Percentiles rank a stretch among this genome's conserved stretches.
Conservation (phyloP, 92 coral and sea anemone species). For the Bergia sp. region DNA sequence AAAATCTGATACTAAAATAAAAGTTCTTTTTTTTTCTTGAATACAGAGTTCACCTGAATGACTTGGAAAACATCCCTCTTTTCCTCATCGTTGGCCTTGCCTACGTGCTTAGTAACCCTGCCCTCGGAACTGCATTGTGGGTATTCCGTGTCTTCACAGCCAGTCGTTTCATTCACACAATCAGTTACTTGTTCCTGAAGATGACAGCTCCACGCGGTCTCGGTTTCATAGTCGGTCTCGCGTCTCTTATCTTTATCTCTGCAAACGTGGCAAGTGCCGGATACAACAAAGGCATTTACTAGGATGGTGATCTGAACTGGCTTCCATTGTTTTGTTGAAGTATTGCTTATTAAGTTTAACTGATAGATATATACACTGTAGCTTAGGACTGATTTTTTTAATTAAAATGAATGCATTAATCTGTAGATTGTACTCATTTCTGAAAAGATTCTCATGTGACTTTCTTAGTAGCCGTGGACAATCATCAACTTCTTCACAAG, state of each 20-base stretch:
- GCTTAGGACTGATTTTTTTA: no score
- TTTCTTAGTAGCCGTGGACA: no score
- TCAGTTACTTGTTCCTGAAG: conserved; percentile 54
- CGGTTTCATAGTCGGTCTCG: not conserved
- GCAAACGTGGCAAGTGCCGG: conserved; percentile 13
- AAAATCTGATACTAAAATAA: no score
- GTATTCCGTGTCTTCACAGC: conserved; percentile 83
- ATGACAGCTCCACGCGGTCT: conserved; percentile 32
- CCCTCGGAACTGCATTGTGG: conserved; percentile 63
- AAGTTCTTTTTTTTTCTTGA: not conserved
- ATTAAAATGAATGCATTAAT: no score
- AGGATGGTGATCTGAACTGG: no score
- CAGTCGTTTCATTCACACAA: conserved; percentile 70
- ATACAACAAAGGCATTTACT: not conserved
- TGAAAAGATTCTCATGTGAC: no score
- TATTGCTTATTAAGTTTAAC: no score
- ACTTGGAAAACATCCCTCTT: conserved; percentile 83
- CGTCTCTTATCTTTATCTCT: conserved; percentile 18
- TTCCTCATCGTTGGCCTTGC: conserved; percentile 77
- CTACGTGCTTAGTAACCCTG: conserved; percentile 65
- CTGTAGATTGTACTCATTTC: no score
- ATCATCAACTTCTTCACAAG: no score
- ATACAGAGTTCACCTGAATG: conserved; percentile 83
- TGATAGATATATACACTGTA: no score
- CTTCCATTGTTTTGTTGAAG: no score